phyloP scores from a whole-genome alignment of 2,888 invertebrate genomes.

The Hydropsyche betteni region DNA sequence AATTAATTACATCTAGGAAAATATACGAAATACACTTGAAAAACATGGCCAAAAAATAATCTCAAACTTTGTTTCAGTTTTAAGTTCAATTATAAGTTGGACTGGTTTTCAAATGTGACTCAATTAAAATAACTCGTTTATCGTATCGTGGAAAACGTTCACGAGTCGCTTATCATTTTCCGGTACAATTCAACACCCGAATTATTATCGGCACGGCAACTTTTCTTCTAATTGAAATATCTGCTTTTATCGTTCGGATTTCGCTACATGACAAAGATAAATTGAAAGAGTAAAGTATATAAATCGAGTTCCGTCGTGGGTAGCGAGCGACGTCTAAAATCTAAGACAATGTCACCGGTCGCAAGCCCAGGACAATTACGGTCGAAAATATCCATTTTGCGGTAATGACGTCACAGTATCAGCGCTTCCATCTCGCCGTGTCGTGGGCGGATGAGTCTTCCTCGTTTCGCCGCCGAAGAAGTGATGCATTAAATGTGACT shows the following conservation, averaged over 20 bases:
- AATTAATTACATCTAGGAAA: neutral
- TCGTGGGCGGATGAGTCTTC: slow-evolving; percentile 40
- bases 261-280: no score
- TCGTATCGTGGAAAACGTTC: neutral
- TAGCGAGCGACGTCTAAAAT: no score
- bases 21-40: neutral
- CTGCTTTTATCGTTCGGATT: no score
- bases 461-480: slow-evolving; percentile 33
- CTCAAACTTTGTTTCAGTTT: slow-evolving; percentile 4
- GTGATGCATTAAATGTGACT: slow-evolving; percentile 48
- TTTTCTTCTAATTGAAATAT: no score
- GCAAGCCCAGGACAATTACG: no score
- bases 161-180: slow-evolving; percentile 2
- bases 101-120: slow-evolving; percentile 27
- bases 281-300: no score
- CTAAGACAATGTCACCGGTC: no score
- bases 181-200: no score
- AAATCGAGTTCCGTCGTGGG: no score
- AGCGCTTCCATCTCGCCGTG: slow-evolving; percentile 1
- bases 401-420: slow-evolving; percentile 40
- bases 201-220: no score
- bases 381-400: slow-evolving; percentile 18
- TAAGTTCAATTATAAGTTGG: slow-evolving; percentile 16
- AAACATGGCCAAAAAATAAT: neutral
- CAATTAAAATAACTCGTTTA: slow-evolving; percentile 32